Evolutionary conservation across 2,888 invertebrate species (phyloP).

Genomic region (Halictus quadricinctus): DNA sequence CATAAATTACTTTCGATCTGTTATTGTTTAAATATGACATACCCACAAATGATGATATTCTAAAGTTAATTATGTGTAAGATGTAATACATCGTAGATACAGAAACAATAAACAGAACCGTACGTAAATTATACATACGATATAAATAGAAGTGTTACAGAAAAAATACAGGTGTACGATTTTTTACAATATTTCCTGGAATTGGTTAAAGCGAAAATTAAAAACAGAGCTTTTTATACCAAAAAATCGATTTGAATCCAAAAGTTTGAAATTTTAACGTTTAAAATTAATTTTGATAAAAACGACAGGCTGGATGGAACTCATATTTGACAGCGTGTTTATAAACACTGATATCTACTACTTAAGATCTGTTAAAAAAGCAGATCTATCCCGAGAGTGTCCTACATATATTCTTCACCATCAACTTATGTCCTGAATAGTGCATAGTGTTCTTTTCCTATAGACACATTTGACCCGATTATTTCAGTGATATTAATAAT

Average conservation of each 20-base stretch:
- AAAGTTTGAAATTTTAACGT: background rate
- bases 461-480: background rate
- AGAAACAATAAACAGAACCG: background rate
- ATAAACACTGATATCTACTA: background rate
- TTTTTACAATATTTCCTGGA: background rate
- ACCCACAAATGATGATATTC: background rate
- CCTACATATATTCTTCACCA: background rate
- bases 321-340: background rate
- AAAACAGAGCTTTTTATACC: background rate
- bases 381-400: background rate
- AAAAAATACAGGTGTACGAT: too few species aligned
- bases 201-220: background rate
- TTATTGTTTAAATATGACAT: background rate
- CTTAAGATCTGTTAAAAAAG: background rate
- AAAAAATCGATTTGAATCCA: background rate
- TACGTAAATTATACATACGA: background rate
- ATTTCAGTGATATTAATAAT: background rate
- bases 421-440: background rate
- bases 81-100: background rate
- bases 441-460: background rate
- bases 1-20: background rate
- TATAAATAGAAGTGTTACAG: too few species aligned
- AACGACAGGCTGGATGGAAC: background rate
- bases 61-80: background rate
- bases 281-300: background rate